A percentile compares a stretch with the other conserved stretches of the same genome.
These are phyloP conservation scores for Notarius quadriscutis DNA, from an alignment of 2,113 vertebrate genomes.

Conservation along the genomic window DNA sequence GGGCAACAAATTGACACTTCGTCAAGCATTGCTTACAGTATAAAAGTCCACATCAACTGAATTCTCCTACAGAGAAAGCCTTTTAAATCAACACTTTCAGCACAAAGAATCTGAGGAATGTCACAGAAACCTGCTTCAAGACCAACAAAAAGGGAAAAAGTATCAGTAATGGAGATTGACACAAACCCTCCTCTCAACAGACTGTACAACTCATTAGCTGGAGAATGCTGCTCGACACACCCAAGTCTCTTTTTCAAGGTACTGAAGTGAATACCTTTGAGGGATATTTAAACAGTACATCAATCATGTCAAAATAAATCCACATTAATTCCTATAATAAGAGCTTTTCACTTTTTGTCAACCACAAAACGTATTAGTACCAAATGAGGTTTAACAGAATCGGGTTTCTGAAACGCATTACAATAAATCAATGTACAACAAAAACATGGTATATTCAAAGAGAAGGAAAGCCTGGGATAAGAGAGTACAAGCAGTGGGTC, in stretches of 20 bases:
- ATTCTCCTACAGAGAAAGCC: neutral
- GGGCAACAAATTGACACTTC: neutral
- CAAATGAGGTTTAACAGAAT: neutral
- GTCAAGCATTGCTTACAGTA: slow-evolving; percentile 21
- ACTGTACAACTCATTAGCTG: neutral
- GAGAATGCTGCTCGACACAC: neutral
- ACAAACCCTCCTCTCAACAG: neutral
- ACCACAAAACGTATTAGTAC: neutral
- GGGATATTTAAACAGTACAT: neutral
- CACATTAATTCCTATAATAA: neutral
- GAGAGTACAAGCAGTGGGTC: neutral
- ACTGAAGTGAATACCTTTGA: neutral
- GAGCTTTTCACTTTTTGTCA: neutral
- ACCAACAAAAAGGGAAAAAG: neutral
- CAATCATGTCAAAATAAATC: slow-evolving; percentile 28
- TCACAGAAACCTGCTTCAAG: neutral
- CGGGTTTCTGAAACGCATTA: neutral
- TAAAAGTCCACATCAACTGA: slow-evolving; percentile 40
- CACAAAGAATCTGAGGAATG: neutral
- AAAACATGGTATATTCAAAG: neutral
- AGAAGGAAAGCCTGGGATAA: neutral
- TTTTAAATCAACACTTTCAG: neutral
- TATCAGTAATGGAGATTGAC: neutral
- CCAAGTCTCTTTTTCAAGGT: neutral
- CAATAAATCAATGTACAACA: neutral